These are phyloP conservation scores for Harpagifer antarcticus DNA, from an alignment of 2,797 vertebrate genomes.

Conservation along the genomic window DNA sequence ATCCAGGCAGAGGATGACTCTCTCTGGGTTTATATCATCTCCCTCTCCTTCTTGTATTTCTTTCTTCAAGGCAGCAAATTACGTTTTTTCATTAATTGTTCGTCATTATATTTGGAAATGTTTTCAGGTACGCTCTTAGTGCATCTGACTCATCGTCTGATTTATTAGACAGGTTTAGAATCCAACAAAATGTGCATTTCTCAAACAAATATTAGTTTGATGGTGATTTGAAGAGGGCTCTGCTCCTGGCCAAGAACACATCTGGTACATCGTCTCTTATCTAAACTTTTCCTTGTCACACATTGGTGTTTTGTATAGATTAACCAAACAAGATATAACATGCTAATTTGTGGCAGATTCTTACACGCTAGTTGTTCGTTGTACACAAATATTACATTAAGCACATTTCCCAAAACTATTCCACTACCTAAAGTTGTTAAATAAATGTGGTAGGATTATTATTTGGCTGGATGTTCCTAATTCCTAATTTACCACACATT, in stretches of 20 bases:
- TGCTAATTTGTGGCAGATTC: background rate
- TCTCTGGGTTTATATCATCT: slow-evolving; percentile 62
- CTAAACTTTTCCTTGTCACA: too few relatives aligned
- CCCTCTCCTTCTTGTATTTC: slow-evolving; percentile 13
- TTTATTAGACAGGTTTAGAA: background rate
- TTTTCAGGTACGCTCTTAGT: background rate
- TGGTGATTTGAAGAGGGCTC: background rate
- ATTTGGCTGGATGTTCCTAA: too few relatives aligned
- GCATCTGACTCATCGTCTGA: background rate
- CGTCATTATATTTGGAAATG: slow-evolving; percentile 23
- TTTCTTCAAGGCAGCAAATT: background rate
- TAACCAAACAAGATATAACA: background rate
- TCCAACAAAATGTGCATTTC: slow-evolving; percentile 13
- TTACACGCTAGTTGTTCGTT: too few relatives aligned
- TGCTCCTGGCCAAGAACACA: background rate
- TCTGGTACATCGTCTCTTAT: background rate
- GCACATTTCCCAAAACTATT: background rate
- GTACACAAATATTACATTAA: too few relatives aligned
- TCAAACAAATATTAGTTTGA: background rate
- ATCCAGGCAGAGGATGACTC: slow-evolving; percentile 59
- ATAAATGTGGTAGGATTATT: too few relatives aligned
- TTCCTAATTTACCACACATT: too few relatives aligned
- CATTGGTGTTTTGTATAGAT: background rate
- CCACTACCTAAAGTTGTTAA: background rate
- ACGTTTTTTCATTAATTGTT: background rate